Evolutionary conservation across 1,140 invertebrate genomes (phyloP).

Genomic region (Bombus superbus): DNA sequence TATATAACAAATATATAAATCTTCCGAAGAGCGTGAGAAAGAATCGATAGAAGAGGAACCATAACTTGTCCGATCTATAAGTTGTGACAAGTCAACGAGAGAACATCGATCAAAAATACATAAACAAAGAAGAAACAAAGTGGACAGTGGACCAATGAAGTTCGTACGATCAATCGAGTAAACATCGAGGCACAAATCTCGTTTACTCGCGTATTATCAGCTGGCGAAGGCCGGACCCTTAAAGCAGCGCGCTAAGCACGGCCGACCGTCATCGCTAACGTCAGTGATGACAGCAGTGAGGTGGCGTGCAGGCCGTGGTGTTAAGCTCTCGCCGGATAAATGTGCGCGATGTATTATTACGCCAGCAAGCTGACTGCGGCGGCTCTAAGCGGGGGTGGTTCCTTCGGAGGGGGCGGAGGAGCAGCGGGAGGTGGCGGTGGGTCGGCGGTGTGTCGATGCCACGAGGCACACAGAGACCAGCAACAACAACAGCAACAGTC

Average conservation of each 20-base stretch:
- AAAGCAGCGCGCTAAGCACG: constrained; percentile 49
- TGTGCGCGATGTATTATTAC: constrained; percentile 83
- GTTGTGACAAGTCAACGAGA: no score
- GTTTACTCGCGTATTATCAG: neutral
- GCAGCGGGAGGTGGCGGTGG: constrained; percentile 46
- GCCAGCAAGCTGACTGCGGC: constrained; percentile 83
- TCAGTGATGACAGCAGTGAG: constrained; percentile 82
- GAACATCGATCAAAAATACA: no score
- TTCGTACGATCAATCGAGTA: neutral
- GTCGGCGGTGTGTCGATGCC: constrained; percentile 75
- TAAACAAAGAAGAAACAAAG: neutral
- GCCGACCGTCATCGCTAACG: constrained; percentile 73
- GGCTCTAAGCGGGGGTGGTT: constrained; percentile 78
- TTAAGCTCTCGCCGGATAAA: constrained; percentile 81
- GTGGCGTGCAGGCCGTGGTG: constrained; percentile 79
- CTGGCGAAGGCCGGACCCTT: neutral
- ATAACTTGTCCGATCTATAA: no score
- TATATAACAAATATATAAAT: no score
- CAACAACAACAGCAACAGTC: constrained; percentile 62
- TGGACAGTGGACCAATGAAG: neutral
- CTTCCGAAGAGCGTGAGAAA: no score
- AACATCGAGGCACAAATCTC: neutral
- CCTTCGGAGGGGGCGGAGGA: constrained; percentile 65
- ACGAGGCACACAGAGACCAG: constrained; percentile 70
- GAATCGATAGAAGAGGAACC: no score